A percentile compares a stretch with the other conserved stretches of the same genome.
Evolutionary conservation across 2,797 vertebrate genomes (phyloP).

Genomic region (Pipistrellus nathusii): DNA sequence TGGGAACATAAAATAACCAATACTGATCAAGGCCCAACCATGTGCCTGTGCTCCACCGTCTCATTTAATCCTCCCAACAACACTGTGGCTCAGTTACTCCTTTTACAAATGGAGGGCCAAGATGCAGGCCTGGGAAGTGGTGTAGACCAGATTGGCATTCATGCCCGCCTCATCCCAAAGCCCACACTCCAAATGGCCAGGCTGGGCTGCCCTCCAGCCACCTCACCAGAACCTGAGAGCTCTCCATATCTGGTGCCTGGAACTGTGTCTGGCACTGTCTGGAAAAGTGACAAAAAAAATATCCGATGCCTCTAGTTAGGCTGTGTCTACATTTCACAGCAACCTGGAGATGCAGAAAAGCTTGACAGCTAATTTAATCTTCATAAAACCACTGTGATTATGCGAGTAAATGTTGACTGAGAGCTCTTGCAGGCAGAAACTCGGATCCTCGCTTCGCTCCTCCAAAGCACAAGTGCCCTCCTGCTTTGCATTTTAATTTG

Average conservation of each 20-base stretch:
- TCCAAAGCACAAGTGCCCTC: background rate
- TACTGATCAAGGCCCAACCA: background rate
- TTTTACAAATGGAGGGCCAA: background rate
- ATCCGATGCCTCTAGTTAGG: background rate
- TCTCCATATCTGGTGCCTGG: background rate
- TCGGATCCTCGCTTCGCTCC: background rate
- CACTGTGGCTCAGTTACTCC: background rate
- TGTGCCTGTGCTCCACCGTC: fast-evolving
- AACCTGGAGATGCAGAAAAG: background rate
- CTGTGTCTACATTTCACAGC: background rate
- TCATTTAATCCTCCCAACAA: background rate
- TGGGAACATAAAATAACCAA: background rate
- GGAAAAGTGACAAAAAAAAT: background rate
- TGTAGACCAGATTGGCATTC: background rate
- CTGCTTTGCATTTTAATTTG: background rate
- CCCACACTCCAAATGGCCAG: background rate
- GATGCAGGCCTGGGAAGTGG: fast-evolving
- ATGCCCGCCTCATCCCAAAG: background rate
- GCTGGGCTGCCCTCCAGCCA: no score
- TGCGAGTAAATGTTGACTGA: background rate
- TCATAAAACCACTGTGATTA: background rate
- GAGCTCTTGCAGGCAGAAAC: background rate
- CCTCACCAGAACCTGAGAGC: background rate
- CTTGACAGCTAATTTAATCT: background rate
- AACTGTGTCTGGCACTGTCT: background rate